Conservation (phyloP, 2,113 vertebrate genomes). For the Cochlearius cochlearius region DNA sequence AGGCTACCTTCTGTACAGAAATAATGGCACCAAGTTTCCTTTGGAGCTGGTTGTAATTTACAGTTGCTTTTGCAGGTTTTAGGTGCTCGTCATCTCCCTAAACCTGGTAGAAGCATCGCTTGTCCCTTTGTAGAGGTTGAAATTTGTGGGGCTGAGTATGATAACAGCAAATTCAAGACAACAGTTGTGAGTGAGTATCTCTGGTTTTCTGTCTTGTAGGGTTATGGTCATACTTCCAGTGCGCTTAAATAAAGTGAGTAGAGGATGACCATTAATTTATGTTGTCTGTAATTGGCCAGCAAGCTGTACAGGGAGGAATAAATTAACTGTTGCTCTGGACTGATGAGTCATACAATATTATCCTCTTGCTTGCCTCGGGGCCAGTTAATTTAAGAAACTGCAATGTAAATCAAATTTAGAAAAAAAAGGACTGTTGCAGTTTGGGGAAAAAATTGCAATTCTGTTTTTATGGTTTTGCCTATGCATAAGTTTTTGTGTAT, state of each 20-base stretch:
- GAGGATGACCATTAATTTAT: background rate
- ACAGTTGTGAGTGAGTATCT: conserved; percentile 83
- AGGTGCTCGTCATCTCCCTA: conserved; percentile 92
- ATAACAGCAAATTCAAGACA: conserved; percentile 92
- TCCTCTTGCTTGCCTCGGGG: background rate
- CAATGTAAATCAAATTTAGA: background rate
- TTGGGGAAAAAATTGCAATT: background rate
- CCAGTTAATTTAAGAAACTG: background rate
- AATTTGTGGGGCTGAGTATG: conserved; percentile 86
- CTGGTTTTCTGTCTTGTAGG: background rate
- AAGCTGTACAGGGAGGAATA: background rate
- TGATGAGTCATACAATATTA: background rate
- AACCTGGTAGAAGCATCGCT: conserved; percentile 86
- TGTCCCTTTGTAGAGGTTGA: conserved; percentile 97
- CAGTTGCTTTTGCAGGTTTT: conserved; percentile 79
- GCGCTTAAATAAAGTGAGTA: background rate
- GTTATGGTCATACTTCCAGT: background rate
- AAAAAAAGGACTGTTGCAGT: background rate
- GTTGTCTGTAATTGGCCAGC: background rate
- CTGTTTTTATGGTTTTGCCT: background rate
- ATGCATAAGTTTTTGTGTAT: background rate
- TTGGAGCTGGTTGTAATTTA: background rate
- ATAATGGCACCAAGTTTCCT: background rate
- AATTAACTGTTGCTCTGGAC: background rate
- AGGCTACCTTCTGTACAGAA: background rate